Conservation (phyloP, 2,888 invertebrate genomes). For the Caenorhabditis sp. region DNA sequence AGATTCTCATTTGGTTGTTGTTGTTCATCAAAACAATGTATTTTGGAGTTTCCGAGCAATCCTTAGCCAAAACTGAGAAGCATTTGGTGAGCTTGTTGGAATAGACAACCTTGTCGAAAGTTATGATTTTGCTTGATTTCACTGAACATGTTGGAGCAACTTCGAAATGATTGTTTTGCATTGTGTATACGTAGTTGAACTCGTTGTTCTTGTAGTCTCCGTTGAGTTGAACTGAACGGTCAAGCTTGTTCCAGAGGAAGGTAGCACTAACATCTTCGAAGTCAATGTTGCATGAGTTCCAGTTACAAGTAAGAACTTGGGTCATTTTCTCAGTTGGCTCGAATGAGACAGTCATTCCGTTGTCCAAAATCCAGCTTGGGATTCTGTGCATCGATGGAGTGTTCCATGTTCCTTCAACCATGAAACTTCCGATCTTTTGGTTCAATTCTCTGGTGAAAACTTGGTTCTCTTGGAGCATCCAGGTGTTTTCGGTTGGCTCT, state of each 20-base stretch:
- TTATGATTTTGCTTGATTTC: conserved; percentile 46
- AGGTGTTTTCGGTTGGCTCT: conserved; percentile 41
- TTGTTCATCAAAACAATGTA: conserved; percentile 71
- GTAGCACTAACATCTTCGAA: background rate
- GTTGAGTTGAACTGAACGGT: conserved; percentile 43
- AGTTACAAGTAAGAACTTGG: conserved; percentile 34
- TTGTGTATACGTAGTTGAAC: conserved; percentile 14
- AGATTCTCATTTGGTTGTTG: conserved; percentile 54
- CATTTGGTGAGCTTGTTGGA: conserved; percentile 68
- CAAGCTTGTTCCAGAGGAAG: background rate
- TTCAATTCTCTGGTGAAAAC: conserved; percentile 22
- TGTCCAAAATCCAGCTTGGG: conserved; percentile 37
- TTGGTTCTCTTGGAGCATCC: conserved; percentile 29
- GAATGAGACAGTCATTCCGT: conserved; percentile 12
- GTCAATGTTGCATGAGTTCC: conserved; percentile 37
- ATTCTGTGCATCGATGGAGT: conserved; percentile 26
- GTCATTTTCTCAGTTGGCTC: conserved; percentile 29
- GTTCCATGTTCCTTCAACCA: conserved; percentile 35
- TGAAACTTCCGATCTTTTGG: conserved; percentile 27
- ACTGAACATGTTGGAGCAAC: conserved; percentile 25
- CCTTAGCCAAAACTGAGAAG: conserved; percentile 72
- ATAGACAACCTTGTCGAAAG: conserved; percentile 69
- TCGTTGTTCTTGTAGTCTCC: conserved; percentile 39
- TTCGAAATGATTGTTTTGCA: conserved; percentile 13
- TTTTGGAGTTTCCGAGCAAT: conserved; percentile 70